These are phyloP conservation scores for Silurus glanis DNA, from an alignment of 2,113 vertebrate species.

Conservation along the genomic window DNA sequence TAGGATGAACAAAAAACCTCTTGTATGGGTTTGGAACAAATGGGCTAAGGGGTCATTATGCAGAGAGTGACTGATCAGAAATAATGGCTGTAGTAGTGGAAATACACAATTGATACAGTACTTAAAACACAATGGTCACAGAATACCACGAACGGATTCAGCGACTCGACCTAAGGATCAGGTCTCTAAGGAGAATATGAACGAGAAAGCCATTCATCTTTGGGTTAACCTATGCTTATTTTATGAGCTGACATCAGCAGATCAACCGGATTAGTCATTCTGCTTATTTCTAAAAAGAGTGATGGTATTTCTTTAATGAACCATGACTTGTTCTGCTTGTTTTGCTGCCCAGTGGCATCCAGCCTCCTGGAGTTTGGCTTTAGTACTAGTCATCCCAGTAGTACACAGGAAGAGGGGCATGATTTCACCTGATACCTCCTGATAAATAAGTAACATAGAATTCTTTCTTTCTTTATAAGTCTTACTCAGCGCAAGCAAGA, in stretches of 20 bases:
- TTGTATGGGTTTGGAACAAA: neutral
- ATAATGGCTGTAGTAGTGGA: neutral
- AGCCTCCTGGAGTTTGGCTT: slow-evolving; percentile 21
- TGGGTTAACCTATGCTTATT: slow-evolving; percentile 34
- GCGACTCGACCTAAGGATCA: slow-evolving; percentile 19
- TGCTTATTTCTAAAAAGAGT: slow-evolving; percentile 49
- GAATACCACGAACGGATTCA: slow-evolving; percentile 7
- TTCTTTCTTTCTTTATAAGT: slow-evolving; percentile 41
- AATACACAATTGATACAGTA: neutral
- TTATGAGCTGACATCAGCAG: slow-evolving; percentile 25
- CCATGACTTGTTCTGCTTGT: slow-evolving; percentile 47
- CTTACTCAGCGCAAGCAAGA: slow-evolving; percentile 31
- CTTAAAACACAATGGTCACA: neutral
- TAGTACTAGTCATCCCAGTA: slow-evolving; percentile 37
- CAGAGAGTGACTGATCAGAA: slow-evolving; percentile 14
- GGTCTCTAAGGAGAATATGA: neutral
- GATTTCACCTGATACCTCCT: slow-evolving; percentile 13
- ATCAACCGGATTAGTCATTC: slow-evolving; percentile 36
- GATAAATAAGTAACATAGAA: slow-evolving; percentile 22
- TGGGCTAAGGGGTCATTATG: too few species aligned
- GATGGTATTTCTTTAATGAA: slow-evolving; percentile 53
- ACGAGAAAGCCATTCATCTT: neutral
- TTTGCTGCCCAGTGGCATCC: slow-evolving; percentile 27
- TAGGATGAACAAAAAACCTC: slow-evolving; percentile 4
- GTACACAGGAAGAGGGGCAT: slow-evolving; percentile 24